These are phyloP conservation scores for Macrochelys suwanniensis DNA, from an alignment of 2,797 vertebrate species.

Conservation along the genomic window DNA sequence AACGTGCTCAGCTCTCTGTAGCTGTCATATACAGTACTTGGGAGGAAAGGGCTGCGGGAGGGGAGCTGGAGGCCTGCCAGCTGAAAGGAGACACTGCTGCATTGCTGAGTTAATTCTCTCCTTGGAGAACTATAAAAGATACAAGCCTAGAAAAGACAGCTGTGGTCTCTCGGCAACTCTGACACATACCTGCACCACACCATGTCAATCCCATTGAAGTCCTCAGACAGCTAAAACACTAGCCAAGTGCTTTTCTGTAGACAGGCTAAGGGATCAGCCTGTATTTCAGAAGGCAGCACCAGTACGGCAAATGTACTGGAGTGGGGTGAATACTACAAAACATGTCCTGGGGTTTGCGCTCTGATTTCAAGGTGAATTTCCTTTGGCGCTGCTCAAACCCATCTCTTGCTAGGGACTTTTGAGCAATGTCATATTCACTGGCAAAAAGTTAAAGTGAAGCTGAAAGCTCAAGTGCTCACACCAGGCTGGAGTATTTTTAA, in stretches of 20 bases:
- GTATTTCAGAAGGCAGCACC: not conserved
- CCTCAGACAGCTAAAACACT: not conserved
- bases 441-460: not conserved
- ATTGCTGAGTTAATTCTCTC: conserved; percentile 21
- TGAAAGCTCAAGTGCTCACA: not conserved
- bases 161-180: not conserved
- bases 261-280: not conserved
- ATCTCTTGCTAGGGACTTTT: not conserved
- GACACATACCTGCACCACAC: not conserved
- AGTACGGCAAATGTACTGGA: not conserved
- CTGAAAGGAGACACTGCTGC: not conserved
- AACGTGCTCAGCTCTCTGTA: not conserved
- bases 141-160: conserved; percentile 14
- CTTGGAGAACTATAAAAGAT: conserved; percentile 22
- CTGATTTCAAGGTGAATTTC: not conserved
- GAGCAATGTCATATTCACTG: not conserved
- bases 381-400: not conserved
- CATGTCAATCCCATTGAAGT: not conserved
- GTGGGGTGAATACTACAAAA: not conserved
- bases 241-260: not conserved
- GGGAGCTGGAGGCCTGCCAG: not conserved
- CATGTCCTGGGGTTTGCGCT: not conserved
- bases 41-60: not conserved
- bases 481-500: not conserved
- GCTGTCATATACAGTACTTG: not conserved